Base-by-base conservation (phyloP, 2,797 vertebrate genomes). In the Siniperca scherzeri region DNA sequence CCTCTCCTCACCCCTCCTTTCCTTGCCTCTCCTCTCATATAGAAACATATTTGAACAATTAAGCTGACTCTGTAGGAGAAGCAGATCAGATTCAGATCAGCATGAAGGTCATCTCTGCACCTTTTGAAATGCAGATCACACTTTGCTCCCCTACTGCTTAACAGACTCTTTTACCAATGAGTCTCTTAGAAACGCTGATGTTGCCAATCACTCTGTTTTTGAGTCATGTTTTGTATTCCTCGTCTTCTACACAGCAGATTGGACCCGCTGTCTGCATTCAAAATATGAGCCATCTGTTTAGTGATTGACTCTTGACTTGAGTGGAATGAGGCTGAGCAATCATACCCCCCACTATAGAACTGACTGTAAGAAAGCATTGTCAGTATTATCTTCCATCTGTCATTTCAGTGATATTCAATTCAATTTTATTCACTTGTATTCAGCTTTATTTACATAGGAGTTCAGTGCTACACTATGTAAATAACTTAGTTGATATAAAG, bases 201-300 rank as follows among this genome's bases (percentile, higher is more conserved):
- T 85, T 11, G 27, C 74, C 68, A 75, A n/a, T 74, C 46, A 71
- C 73, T 72, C 48, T 56, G 60, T 0, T 74, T 80, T 75, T 80
- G 73, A 81, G 60, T 82, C 70, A 60, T 74, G 76, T 70, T 82
- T 76, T 70, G 16, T 30, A 19, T 77, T 78, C 36, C 50, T 83
- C 17, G 53, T 57, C 2, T 68, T 57, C 30, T 36, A 9, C 77
- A 77, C 78, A 61, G 6, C 78, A 72, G 75, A 71, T 75, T 70
- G 85, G 77, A 77, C 10, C 25, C 19, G 17, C 77, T 61, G 21
- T 81, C 77, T 81, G 67, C 62, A 77, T 84, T 80, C 61, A 76
- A 70, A 84, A 60, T 33, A 44, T 38, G 69, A 22, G 33, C 75
- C 71, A 59, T 82, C 72, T 88, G 81, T 65, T 80, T 74, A 53